A percentile compares a stretch with the other conserved stretches of the same genome.
phyloP scores from a whole-genome alignment of 2,113 vertebrate species.

The Monopterus albus region DNA sequence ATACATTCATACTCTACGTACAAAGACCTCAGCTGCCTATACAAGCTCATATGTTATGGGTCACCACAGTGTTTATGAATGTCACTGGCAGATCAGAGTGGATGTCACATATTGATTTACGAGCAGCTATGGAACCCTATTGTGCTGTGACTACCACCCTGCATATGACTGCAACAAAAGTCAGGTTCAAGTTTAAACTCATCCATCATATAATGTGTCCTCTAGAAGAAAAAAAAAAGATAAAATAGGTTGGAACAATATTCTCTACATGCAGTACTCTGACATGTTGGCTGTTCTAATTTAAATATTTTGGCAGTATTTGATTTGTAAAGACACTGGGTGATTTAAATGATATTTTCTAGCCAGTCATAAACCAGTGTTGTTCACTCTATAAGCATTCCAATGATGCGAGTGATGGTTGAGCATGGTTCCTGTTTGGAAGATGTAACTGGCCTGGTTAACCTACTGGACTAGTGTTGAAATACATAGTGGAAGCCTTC shows the following conservation, averaged over 20 bases:
- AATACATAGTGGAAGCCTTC: conserved; percentile 46
- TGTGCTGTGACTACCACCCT: conserved; percentile 33
- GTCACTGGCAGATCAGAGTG: conserved; percentile 43
- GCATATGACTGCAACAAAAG: conserved; percentile 33
- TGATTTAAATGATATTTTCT: not conserved
- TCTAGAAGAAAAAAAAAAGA: conserved; percentile 33
- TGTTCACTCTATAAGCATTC: conserved; percentile 44
- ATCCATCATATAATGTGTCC: conserved; percentile 48
- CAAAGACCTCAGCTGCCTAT: conserved; percentile 32
- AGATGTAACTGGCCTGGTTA: conserved; percentile 33
- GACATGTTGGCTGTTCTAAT: not conserved
- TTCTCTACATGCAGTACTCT: not conserved
- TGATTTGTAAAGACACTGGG: not conserved
- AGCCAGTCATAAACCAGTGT: conserved; percentile 1
- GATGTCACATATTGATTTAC: conserved; percentile 67
- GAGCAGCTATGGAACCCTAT: conserved; percentile 36
- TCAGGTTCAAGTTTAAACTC: conserved; percentile 39
- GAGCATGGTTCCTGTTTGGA: conserved; percentile 59
- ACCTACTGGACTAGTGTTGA: conserved; percentile 41
- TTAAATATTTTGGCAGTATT: not conserved
- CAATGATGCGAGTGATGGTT: conserved; percentile 49
- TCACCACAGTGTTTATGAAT: conserved; percentile 40
- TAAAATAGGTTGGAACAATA: conserved; percentile 1
- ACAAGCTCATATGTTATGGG: conserved; percentile 23
- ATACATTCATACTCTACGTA: not conserved